Conservation (phyloP, 2,797 vertebrate species). For the Sebastes dallii region DNA sequence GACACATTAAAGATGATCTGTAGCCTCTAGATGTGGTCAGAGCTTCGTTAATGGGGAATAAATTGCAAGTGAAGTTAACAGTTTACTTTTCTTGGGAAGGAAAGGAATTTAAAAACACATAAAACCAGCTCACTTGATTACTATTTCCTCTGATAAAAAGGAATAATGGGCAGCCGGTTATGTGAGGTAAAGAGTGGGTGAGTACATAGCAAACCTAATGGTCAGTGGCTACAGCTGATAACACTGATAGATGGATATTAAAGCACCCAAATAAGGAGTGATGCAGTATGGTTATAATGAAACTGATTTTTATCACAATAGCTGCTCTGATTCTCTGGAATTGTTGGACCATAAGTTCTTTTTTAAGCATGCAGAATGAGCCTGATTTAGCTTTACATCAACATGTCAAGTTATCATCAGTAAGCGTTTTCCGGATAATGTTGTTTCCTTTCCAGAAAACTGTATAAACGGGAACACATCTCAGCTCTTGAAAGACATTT, state of each 20-base stretch:
- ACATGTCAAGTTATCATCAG: neutral
- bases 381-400: neutral
- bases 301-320: slow-evolving; percentile 16
- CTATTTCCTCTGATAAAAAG: slow-evolving; percentile 46
- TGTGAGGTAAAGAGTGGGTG: slow-evolving; percentile 17
- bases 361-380: neutral
- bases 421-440: neutral
- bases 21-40: slow-evolving; percentile 1
- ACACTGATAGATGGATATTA: slow-evolving; percentile 6
- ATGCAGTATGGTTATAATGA: slow-evolving; percentile 17
- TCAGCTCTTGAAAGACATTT: slow-evolving; percentile 1
- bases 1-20: slow-evolving; percentile 2
- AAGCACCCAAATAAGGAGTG: slow-evolving; percentile 42
- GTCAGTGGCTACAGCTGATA: slow-evolving; percentile 22
- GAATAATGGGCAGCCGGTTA: neutral
- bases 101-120: slow-evolving; percentile 21
- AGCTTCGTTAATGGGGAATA: slow-evolving; percentile 6
- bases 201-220: slow-evolving; percentile 35
- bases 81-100: slow-evolving; percentile 13
- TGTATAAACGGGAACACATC: neutral
- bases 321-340: neutral
- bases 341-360: neutral
- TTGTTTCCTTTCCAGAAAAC: slow-evolving; percentile 12
- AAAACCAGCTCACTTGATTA: slow-evolving; percentile 31
- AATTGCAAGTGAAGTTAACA: neutral